phyloP scores from a whole-genome alignment of 2,797 vertebrate genomes.

The Rhabdophis nuchalis region DNA sequence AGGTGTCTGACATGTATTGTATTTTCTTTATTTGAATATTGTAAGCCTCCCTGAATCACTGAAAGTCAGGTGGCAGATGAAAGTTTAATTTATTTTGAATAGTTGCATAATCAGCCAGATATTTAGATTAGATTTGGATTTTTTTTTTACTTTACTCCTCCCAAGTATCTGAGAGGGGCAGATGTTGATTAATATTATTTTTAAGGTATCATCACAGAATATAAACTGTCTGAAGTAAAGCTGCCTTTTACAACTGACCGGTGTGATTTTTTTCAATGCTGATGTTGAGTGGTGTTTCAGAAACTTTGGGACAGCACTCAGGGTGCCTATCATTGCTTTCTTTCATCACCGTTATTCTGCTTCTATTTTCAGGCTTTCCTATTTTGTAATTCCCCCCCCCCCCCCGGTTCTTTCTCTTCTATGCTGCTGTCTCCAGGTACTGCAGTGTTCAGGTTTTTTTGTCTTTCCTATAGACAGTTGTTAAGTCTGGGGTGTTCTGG shows the following conservation, averaged over 20 bases:
- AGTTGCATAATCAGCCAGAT: neutral
- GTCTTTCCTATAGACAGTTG: neutral
- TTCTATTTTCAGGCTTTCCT: neutral
- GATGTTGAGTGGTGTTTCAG: neutral
- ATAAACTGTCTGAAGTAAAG: neutral
- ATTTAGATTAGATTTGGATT: neutral
- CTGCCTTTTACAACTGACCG: neutral
- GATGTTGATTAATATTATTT: neutral
- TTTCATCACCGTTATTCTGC: neutral
- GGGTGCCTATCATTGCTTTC: neutral
- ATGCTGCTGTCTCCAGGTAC: neutral
- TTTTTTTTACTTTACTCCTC: neutral
- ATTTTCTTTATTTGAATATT: neutral
- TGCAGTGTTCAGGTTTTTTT: neutral
- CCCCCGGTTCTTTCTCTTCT: neutral
- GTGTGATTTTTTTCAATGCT: neutral
- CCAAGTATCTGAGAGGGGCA: neutral
- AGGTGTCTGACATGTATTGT: neutral
- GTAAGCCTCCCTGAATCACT: neutral
- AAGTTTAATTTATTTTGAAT: neutral
- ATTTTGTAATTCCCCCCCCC: neutral
- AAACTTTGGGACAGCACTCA: neutral
- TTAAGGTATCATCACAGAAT: neutral
- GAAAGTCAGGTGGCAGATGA: neutral
- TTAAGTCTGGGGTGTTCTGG: neutral